Percentiles rank a stretch among this genome's conserved stretches.
phyloP scores from a whole-genome alignment of 2,888 invertebrate genomes.

The Pammene fasciana region DNA sequence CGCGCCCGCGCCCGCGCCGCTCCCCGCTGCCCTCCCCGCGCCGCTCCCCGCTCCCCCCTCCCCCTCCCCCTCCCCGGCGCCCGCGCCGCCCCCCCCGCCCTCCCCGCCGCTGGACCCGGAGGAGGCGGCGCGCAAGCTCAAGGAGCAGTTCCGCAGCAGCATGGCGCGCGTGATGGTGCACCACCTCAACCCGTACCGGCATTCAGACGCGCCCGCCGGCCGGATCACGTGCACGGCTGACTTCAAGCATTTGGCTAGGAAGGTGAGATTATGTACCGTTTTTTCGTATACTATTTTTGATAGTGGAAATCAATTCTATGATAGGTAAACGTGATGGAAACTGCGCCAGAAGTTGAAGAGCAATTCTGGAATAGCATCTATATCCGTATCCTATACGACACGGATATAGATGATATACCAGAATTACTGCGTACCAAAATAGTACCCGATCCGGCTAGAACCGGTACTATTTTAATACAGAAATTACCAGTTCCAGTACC shows the following conservation, averaged over 20 bases:
- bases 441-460: too few relatives aligned
- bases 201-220: slow-evolving; percentile 91
- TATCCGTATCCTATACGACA: too few relatives aligned
- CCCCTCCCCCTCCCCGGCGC: slow-evolving; percentile 42
- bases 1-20: slow-evolving; percentile 39
- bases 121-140: slow-evolving; percentile 87
- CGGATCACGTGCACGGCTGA: slow-evolving; percentile 95
- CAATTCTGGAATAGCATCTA: neutral
- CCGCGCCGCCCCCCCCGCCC: slow-evolving; percentile 27
- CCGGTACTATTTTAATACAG: too few relatives aligned
- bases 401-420: too few relatives aligned
- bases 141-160: slow-evolving; percentile 92
- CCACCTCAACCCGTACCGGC: slow-evolving; percentile 94
- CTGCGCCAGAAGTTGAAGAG: neutral
- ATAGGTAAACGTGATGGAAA: neutral
- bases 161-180: slow-evolving; percentile 93
- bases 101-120: slow-evolving; percentile 57
- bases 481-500: too few relatives aligned
- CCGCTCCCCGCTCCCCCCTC: slow-evolving; percentile 34
- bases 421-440: too few relatives aligned
- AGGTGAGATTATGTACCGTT: slow-evolving; percentile 82
- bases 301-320: neutral
- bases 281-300: neutral
- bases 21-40: slow-evolving; percentile 2
- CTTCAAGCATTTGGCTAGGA: slow-evolving; percentile 96